Evolutionary conservation across 1,140 invertebrate genomes (phyloP).

Genomic region (Nylanderia fulva): DNA sequence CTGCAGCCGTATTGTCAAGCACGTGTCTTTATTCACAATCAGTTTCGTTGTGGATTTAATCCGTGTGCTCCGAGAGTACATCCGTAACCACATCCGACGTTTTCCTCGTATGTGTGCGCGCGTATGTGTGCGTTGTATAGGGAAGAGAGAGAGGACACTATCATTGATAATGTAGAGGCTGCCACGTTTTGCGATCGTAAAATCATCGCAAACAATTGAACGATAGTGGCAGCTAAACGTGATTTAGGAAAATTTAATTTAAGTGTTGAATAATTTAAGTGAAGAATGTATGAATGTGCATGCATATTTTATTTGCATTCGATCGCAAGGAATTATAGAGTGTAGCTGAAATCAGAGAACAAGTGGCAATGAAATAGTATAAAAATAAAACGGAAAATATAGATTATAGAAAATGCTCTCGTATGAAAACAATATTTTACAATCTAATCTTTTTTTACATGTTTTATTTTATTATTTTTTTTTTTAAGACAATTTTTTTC

Average conservation of each 20-base stretch:
- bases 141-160: not conserved
- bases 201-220: constrained; percentile 14
- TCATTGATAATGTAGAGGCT: not conserved
- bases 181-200: not conserved
- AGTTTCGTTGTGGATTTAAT: constrained; percentile 51
- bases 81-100: not conserved
- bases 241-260: not conserved
- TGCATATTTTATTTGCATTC: not conserved
- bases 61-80: constrained; percentile 20
- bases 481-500: not conserved
- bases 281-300: no score
- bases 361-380: no score
- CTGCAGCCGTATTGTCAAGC: not conserved
- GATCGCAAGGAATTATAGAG: not conserved
- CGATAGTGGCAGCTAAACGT: not conserved
- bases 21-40: constrained; percentile 10
- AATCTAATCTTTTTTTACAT: not conserved
- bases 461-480: not conserved
- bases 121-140: not conserved
- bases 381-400: not conserved
- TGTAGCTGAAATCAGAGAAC: not conserved
- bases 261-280: not conserved
- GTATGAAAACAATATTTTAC: not conserved
- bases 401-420: not conserved
- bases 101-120: not conserved